phyloP scores from a whole-genome alignment of 2,888 invertebrate species.

The Cabera pusaria region DNA sequence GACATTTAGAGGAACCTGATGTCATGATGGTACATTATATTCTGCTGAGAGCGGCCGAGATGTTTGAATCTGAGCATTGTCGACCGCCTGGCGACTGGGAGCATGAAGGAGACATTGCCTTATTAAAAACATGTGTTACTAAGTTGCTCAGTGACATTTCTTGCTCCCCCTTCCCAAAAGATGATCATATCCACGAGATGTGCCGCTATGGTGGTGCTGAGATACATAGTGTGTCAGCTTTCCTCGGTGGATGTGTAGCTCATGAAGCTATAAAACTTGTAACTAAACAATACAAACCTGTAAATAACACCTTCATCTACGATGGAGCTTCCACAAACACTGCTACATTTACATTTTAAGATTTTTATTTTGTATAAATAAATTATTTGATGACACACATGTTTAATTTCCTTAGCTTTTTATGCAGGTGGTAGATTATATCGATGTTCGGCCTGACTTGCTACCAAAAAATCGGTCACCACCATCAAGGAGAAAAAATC shows the following conservation, averaged over 20 bases:
- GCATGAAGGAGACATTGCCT: conserved; percentile 95
- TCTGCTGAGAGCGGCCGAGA: conserved; percentile 94
- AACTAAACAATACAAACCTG: conserved; percentile 97
- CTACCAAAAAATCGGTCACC: too few relatives aligned
- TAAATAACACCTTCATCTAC: conserved; percentile 97
- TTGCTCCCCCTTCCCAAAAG: conserved; percentile 90
- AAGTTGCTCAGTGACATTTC: conserved; percentile 95
- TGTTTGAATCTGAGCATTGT: conserved; percentile 94
- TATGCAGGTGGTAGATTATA: too few relatives aligned
- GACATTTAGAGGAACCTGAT: conserved; percentile 91
- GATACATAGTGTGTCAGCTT: conserved; percentile 96
- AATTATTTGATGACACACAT: conserved; percentile 31
- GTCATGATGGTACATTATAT: conserved; percentile 95
- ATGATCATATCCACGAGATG: conserved; percentile 97
- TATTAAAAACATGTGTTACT: conserved; percentile 88
- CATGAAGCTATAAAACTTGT: conserved; percentile 98
- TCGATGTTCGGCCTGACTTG: too few relatives aligned
- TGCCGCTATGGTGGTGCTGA: conserved; percentile 97
- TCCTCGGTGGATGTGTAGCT: conserved; percentile 95
- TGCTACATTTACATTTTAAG: conserved; percentile 89
- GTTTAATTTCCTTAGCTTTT: too few relatives aligned
- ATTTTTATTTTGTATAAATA: conserved; percentile 29
- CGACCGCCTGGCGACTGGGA: conserved; percentile 95
- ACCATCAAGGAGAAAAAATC: too few relatives aligned
- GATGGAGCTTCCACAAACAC: conserved; percentile 96